Conservation (phyloP, 2,113 vertebrate genomes). For the Salvelinus namaycush region DNA sequence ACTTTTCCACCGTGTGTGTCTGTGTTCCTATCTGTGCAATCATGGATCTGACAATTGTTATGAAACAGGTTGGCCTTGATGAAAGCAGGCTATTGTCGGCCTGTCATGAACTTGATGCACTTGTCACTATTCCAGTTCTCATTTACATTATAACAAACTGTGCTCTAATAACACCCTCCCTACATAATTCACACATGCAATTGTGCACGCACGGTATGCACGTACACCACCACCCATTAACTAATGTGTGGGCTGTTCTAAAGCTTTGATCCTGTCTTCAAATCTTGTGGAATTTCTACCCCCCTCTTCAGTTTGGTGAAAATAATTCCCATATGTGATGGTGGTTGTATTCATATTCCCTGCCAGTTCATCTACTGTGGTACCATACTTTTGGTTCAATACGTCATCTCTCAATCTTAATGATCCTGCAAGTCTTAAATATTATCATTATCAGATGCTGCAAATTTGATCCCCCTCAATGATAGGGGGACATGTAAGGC, state of each 20-base stretch:
- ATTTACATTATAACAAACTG: slow-evolving; percentile 12
- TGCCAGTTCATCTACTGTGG: not conserved
- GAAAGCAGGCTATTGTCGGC: slow-evolving; percentile 3
- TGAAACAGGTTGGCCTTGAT: slow-evolving; percentile 8
- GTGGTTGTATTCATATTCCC: slow-evolving; percentile 9
- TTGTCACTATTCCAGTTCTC: slow-evolving; percentile 26
- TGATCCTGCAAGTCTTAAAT: not conserved
- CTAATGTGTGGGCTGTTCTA: not conserved
- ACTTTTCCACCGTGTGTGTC: slow-evolving; percentile 8
- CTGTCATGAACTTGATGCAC: not conserved
- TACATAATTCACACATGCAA: not conserved
- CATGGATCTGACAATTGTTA: not conserved
- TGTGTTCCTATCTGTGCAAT: slow-evolving; percentile 3
- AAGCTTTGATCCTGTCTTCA: slow-evolving; percentile 1
- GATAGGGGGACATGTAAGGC: too few relatives aligned
- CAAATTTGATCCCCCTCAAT: not conserved
- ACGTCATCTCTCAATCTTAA: not conserved
- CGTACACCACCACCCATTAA: not conserved
- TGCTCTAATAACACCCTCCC: slow-evolving; percentile 5
- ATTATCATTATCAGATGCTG: not conserved
- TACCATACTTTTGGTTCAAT: not conserved
- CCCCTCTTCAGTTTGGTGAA: slow-evolving; percentile 1
- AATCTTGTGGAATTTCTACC: not conserved
- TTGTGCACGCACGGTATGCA: not conserved
- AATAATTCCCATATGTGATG: slow-evolving; percentile 2